Percentiles rank a stretch among this genome's conserved stretches.
Conservation (phyloP, 2,888 invertebrate species). For the Limnephilus marmoratus region DNA sequence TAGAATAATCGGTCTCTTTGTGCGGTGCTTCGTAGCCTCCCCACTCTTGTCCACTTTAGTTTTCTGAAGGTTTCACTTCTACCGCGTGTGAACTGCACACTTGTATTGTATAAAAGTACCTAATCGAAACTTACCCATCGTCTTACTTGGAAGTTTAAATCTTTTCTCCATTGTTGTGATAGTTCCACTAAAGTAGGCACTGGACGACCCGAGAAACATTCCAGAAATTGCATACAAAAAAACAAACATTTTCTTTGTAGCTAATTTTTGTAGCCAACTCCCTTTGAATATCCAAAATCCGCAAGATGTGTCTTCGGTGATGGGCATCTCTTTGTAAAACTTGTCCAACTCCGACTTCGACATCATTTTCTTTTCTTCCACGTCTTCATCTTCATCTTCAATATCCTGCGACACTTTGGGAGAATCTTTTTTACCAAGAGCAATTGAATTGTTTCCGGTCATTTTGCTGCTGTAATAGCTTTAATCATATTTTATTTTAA, state of each 20-base stretch:
- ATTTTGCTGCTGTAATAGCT: not conserved
- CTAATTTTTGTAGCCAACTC: conserved; percentile 78
- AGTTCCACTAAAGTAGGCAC: conserved; percentile 84
- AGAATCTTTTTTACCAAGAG: not conserved
- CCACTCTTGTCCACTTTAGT: too few species aligned
- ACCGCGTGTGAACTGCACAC: too few species aligned
- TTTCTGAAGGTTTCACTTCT: too few species aligned
- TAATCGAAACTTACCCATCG: conserved; percentile 76
- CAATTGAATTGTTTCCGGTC: not conserved
- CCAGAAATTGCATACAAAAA: conserved; percentile 82
- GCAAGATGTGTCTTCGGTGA: conserved; percentile 81
- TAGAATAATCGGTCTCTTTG: too few species aligned
- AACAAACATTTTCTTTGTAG: conserved; percentile 79
- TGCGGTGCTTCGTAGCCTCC: too few species aligned
- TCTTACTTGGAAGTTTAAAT: conserved; percentile 85
- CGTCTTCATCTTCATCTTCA: not conserved
- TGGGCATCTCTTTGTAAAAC: conserved; percentile 72
- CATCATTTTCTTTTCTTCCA: conserved; percentile 41
- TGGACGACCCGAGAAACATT: conserved; percentile 83
- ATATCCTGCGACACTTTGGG: not conserved
- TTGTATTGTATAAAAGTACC: too few species aligned
- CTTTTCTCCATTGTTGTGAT: conserved; percentile 85
- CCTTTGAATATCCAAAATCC: conserved; percentile 81
- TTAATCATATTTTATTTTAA: not conserved
- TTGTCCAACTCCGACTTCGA: conserved; percentile 70